phyloP scores from a whole-genome alignment of 1,140 invertebrate species.

The Magallana angulata region DNA sequence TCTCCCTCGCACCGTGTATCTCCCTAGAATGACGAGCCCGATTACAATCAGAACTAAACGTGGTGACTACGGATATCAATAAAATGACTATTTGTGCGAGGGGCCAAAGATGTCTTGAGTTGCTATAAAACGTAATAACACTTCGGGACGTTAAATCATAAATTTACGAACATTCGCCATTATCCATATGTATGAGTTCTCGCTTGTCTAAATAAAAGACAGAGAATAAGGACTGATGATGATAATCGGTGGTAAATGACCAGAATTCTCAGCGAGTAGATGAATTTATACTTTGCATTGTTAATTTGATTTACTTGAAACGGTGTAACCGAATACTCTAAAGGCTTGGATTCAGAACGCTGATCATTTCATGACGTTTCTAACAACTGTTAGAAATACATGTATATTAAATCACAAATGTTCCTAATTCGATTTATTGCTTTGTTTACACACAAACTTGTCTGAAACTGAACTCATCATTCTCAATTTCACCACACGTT shows the following conservation, averaged over 20 bases:
- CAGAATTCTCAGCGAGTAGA: too few species aligned
- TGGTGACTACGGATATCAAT: slow-evolving; percentile 8
- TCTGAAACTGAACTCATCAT: too few species aligned
- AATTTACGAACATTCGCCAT: neutral
- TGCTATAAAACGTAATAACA: neutral
- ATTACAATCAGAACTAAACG: neutral
- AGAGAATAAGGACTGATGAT: neutral
- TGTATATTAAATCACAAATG: too few species aligned
- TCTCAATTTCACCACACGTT: too few species aligned
- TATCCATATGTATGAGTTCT: neutral
- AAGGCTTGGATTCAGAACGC: too few species aligned
- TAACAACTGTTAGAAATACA: too few species aligned
- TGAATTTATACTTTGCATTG: too few species aligned
- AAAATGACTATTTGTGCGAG: neutral
- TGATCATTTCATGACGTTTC: too few species aligned
- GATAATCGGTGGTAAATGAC: neutral
- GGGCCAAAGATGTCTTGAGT: neutral
- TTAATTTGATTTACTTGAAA: too few species aligned
- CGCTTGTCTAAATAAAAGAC: neutral
- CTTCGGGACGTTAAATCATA: neutral
- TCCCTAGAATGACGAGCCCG: neutral
- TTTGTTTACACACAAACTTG: too few species aligned
- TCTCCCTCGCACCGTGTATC: neutral
- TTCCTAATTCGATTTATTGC: too few species aligned
- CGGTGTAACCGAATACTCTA: too few species aligned